phyloP scores from a whole-genome alignment of 2,888 invertebrate species.

The Philereme vetulata region DNA sequence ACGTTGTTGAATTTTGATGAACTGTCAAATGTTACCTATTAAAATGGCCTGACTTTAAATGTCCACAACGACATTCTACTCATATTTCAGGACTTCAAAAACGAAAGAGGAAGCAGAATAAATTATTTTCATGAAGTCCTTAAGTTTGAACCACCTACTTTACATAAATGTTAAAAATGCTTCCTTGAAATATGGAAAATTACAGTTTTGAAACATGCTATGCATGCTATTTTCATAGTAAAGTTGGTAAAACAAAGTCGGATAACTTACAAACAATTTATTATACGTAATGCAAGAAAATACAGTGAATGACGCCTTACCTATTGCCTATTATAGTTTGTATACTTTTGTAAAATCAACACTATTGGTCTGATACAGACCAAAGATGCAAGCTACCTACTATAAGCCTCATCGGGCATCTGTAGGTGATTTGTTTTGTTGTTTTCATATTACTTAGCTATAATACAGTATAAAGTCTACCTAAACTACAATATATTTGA shows the following conservation, averaged over 20 bases:
- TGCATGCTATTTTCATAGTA: too few species aligned
- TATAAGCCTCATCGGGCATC: constrained; percentile 57
- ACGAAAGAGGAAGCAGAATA: too few species aligned
- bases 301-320: constrained; percentile 37
- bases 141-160: too few species aligned
- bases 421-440: constrained; percentile 38
- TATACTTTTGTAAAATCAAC: constrained; percentile 34
- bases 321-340: constrained; percentile 28
- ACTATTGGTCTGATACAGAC: constrained; percentile 78
- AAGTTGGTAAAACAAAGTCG: constrained; percentile 23
- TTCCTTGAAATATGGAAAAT: too few species aligned
- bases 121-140: too few species aligned
- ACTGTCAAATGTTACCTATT: too few species aligned
- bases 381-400: constrained; percentile 46
- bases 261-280: constrained; percentile 42
- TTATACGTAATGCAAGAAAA: constrained; percentile 48
- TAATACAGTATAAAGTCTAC: constrained; percentile 14
- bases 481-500: constrained; percentile 13
- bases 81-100: too few species aligned
- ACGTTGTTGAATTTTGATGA: too few species aligned
- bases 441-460: constrained; percentile 8
- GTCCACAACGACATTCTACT: too few species aligned
- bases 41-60: too few species aligned
- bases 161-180: too few species aligned
- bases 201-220: too few species aligned